These are phyloP conservation scores for Mechanitis messenoides DNA, from an alignment of 2,888 invertebrate species.

Conservation along the genomic window DNA sequence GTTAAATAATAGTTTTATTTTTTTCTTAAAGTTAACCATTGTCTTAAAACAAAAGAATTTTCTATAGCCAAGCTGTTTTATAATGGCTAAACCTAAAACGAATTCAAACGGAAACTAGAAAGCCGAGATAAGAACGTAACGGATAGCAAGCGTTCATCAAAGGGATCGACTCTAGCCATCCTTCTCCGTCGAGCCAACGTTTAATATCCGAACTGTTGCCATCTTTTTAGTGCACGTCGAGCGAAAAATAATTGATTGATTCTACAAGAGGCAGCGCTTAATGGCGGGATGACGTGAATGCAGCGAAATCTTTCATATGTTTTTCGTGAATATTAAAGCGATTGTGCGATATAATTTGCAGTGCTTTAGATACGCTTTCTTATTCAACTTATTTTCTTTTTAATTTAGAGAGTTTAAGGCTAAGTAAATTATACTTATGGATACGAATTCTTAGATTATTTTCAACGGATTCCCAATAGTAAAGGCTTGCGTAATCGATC, in stretches of 20 bases:
- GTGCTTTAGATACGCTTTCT: too few species aligned
- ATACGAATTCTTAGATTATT: too few species aligned
- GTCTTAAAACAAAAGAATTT: not conserved
- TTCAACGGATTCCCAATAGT: too few species aligned
- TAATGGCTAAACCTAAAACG: slow-evolving; percentile 22
- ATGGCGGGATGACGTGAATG: slow-evolving; percentile 57
- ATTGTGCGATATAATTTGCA: too few species aligned
- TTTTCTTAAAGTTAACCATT: too few species aligned
- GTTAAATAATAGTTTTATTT: too few species aligned
- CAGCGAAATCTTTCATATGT: slow-evolving; percentile 14
- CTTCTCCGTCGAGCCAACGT: slow-evolving; percentile 48
- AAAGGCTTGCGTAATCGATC: too few species aligned
- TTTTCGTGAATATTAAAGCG: too few species aligned
- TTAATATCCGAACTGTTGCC: slow-evolving; percentile 65
- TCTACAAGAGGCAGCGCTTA: slow-evolving; percentile 47
- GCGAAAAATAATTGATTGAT: slow-evolving; percentile 74
- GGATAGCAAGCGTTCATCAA: slow-evolving; percentile 49
- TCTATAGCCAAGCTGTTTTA: slow-evolving; percentile 13
- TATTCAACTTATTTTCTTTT: too few species aligned
- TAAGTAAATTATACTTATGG: too few species aligned
- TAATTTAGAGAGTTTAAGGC: too few species aligned
- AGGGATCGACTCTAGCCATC: slow-evolving; percentile 47
- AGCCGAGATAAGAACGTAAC: slow-evolving; percentile 58
- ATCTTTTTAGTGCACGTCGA: slow-evolving; percentile 61
- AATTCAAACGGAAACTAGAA: slow-evolving; percentile 28